phyloP scores from a whole-genome alignment of 2,797 vertebrate genomes.

The Paguma larvata region DNA sequence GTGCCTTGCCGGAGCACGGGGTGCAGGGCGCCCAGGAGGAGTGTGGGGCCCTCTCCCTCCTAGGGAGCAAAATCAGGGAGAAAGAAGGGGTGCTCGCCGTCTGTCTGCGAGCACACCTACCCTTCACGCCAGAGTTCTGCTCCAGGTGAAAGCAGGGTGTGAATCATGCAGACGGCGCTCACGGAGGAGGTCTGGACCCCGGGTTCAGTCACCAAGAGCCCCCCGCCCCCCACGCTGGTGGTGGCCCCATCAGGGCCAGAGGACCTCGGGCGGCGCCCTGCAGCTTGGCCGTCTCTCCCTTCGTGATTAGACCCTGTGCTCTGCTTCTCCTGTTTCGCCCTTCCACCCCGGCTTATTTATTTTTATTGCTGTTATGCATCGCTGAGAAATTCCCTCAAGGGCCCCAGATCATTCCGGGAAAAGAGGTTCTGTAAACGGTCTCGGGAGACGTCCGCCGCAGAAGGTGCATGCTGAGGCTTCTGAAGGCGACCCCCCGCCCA shows the following conservation, averaged over 20 bases:
- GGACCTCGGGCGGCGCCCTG: neutral
- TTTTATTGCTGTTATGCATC: fast-evolving
- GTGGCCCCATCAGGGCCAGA: fast-evolving
- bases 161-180: fast-evolving
- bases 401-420: neutral
- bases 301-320: fast-evolving
- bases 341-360: fast-evolving
- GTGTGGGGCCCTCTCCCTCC: neutral
- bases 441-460: neutral
- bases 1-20: fast-evolving
- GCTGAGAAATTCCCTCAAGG: neutral
- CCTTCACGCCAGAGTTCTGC: neutral
- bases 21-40: neutral
- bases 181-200: neutral
- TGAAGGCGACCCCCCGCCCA: neutral
- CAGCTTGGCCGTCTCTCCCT: neutral
- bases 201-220: fast-evolving
- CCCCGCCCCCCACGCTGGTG: too few relatives aligned
- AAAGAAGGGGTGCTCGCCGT: neutral
- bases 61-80: neutral
- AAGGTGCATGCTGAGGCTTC: fast-evolving
- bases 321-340: fast-evolving
- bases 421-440: neutral
- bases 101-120: too few relatives aligned
- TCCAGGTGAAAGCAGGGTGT: neutral